A percentile compares a stretch with the other conserved stretches of the same genome.
Conservation (phyloP, 2,113 vertebrate species). For the Irena cyanogastra region DNA sequence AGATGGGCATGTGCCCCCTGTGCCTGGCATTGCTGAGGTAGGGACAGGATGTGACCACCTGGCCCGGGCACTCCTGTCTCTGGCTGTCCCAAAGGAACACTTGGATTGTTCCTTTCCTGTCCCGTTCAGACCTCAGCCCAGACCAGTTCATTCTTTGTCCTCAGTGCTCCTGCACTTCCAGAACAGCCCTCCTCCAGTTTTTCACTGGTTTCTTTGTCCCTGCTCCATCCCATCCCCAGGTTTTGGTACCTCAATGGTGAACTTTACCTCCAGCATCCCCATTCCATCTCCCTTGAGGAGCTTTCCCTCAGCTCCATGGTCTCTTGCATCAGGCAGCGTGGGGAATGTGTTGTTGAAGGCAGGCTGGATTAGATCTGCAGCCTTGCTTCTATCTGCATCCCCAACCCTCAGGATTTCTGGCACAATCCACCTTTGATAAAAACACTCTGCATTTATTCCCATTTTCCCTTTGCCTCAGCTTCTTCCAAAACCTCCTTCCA, state of each 20-base stretch:
- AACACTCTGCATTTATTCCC: not conserved
- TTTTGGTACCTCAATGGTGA: fast-evolving
- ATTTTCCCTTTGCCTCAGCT: not conserved
- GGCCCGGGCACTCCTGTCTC: not conserved
- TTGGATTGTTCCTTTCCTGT: not conserved
- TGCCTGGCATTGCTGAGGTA: not conserved
- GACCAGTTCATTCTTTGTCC: not conserved
- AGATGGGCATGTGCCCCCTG: fast-evolving
- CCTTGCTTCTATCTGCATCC: not conserved
- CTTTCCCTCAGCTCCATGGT: not conserved
- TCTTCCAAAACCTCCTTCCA: not conserved
- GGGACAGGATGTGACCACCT: fast-evolving
- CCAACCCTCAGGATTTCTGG: not conserved
- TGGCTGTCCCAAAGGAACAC: not conserved
- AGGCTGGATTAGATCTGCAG: not conserved
- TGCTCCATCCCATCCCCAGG: not conserved
- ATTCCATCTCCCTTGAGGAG: not conserved
- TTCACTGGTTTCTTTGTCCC: not conserved
- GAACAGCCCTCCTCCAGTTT: not conserved
- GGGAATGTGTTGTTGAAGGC: not conserved
- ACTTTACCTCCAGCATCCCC: not conserved
- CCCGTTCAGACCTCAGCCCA: not conserved
- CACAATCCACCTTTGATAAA: not conserved
- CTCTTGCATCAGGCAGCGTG: not conserved
- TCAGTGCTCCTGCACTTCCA: not conserved